Evolutionary conservation across 2,888 invertebrate species (phyloP), one percentile per base, ranked within the genome.

Genomic region (Leptodirus hochenwartii): DNA sequence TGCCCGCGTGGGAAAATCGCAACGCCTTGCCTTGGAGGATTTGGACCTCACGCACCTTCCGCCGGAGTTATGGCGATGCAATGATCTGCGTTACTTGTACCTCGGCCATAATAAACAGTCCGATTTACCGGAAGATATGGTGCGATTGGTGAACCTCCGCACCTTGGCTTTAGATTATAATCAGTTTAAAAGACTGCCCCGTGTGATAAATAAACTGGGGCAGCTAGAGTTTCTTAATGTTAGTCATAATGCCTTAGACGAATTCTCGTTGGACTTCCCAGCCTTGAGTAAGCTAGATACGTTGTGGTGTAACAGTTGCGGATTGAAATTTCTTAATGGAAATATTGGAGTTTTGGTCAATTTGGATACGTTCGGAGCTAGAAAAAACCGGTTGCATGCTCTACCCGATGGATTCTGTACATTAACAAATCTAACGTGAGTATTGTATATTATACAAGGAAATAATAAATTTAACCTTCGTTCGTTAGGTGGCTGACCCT

Each of bases 111-210:
- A 75, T 47, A 64, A 64, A 50, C 62, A 75, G 42, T 51, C 51
- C 49, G 60, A 55, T 45, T 40, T 64, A 11, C 61, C 63, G 20
- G 52, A 56, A 24, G 56, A 60, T 41, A 51, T 75, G 34, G 56
- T 54, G 15, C 55, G 59, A 32, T 50, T 74, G 26, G 44, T 58
- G 29, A 66, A 67, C 37, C 48, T 75, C 15, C 66, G 67, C 29
- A 64, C 67, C 12, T 53, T 75, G 33, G 66, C 72, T 4, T 45
- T 75, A 41, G 74, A 74, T 45, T 73, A 69, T 45, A 75, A 75
- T 47, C 63, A 64, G 35, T 55, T 75, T 34, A 58, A 54, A 35
- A 55, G 56, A 12, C 61, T 74, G 44, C 75, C 75, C 2, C 41
- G 56, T n/a, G 64, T 64, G 38, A 58, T 75, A 38, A 64, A 63